Conservation (phyloP, 2,797 vertebrate species). For the Benthosema pterotum region DNA sequence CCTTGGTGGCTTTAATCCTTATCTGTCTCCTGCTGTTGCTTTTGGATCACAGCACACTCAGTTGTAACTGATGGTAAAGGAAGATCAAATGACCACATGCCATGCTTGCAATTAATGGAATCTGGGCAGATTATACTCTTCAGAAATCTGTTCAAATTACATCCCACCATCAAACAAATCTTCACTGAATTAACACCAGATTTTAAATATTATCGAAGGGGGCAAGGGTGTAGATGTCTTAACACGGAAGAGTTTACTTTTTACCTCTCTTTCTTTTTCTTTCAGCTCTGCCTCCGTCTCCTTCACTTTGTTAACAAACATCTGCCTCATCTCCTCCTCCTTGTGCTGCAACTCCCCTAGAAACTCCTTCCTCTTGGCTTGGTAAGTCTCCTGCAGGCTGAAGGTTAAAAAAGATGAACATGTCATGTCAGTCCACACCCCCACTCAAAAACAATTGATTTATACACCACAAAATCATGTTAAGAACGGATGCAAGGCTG, state of each 20-base stretch:
- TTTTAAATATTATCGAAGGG: too few species aligned
- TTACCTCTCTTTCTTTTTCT: slow-evolving; percentile 94
- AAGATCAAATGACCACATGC: too few species aligned
- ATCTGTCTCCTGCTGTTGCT: too few species aligned
- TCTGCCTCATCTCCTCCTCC: slow-evolving; percentile 98
- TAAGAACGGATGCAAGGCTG: not conserved
- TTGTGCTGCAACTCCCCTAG: slow-evolving; percentile 91
- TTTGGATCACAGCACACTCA: too few species aligned
- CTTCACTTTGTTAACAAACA: slow-evolving; percentile 98
- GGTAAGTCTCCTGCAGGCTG: slow-evolving; percentile 95
- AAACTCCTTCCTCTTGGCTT: slow-evolving; percentile 95
- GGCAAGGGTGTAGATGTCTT: too few species aligned
- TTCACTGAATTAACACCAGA: too few species aligned
- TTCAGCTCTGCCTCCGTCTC: slow-evolving; percentile 96
- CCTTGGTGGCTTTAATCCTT: too few species aligned
- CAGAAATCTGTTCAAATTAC: too few species aligned
- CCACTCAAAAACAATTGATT: not conserved
- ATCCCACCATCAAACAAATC: too few species aligned
- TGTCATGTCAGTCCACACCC: not conserved
- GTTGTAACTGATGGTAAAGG: too few species aligned
- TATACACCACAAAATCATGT: not conserved
- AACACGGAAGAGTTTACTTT: slow-evolving; percentile 9
- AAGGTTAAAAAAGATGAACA: slow-evolving; percentile 16
- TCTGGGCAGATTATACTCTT: too few species aligned
- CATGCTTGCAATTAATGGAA: too few species aligned